Evolutionary conservation across 2,888 invertebrate genomes (phyloP).

Genomic region (Drosophila melanosoma): DNA sequence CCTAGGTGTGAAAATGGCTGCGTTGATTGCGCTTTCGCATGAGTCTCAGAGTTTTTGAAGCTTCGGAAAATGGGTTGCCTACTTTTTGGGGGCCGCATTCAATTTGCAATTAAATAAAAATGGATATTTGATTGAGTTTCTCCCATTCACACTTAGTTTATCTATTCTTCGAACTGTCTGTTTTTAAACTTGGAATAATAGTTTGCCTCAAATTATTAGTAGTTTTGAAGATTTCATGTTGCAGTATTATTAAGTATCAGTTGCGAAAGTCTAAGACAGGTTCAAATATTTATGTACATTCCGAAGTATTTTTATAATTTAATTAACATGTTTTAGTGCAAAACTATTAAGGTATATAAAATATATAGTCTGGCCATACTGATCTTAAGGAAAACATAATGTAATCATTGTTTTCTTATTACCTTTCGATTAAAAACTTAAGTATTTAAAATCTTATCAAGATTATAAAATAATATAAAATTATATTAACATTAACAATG

Average conservation of each 20-base stretch:
- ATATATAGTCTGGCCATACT: neutral
- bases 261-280: neutral
- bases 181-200: neutral
- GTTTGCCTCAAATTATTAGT: neutral
- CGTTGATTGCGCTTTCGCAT: slow-evolving; percentile 71
- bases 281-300: neutral
- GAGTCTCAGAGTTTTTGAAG: slow-evolving; percentile 42
- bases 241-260: neutral
- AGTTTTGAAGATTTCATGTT: neutral
- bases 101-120: slow-evolving; percentile 60
- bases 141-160: slow-evolving; percentile 18
- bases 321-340: neutral
- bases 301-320: neutral
- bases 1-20: slow-evolving; percentile 70
- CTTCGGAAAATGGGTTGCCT: slow-evolving; percentile 53
- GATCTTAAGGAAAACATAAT: neutral
- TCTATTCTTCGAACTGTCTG: slow-evolving; percentile 6
- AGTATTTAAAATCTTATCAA: neutral
- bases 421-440: neutral
- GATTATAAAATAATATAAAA: neutral
- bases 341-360: neutral
- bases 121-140: slow-evolving; percentile 56
- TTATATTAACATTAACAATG: neutral
- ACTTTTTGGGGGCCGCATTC: slow-evolving; percentile 49
- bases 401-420: neutral